These are phyloP conservation scores for Polia nebulosa DNA, from an alignment of 2,888 invertebrate genomes.

Conservation along the genomic window DNA sequence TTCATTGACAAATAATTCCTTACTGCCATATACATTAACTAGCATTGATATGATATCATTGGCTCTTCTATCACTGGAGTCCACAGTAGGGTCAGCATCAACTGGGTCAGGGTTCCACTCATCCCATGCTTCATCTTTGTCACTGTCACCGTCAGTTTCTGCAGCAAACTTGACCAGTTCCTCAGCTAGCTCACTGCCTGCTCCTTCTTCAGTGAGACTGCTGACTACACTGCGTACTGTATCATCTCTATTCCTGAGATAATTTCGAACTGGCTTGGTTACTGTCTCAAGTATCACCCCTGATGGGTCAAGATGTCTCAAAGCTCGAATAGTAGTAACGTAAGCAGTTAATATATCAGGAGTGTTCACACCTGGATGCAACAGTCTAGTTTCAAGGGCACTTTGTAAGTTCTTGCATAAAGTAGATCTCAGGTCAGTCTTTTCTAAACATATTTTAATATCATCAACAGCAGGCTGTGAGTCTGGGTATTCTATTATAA, in stretches of 20 bases:
- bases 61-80: constrained; percentile 84
- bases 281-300: constrained; percentile 98
- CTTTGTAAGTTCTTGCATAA: constrained; percentile 95
- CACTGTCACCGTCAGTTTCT: constrained; percentile 92
- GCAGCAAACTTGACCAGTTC: constrained; percentile 96
- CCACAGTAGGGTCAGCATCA: constrained; percentile 95
- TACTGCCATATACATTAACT: constrained; percentile 99
- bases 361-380: constrained; percentile 99
- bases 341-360: constrained; percentile 99
- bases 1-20: constrained; percentile 99
- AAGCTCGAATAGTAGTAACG: constrained; percentile 97
- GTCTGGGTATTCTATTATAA: constrained; percentile 99
- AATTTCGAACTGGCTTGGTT: constrained; percentile 97
- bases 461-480: constrained; percentile 98
- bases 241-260: constrained; percentile 97
- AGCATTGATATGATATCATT: constrained; percentile 99
- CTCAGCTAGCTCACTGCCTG: constrained; percentile 96
- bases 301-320: constrained; percentile 97
- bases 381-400: constrained; percentile 95
- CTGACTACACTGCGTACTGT: constrained; percentile 99
- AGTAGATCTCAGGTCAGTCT: constrained; percentile 95
- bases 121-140: constrained; percentile 95
- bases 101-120: constrained; percentile 98
- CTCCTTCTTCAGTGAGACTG: constrained; percentile 97
- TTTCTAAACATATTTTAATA: constrained; percentile 95